Base-by-base conservation (phyloP, 1,140 invertebrate genomes). In the Dreissena rostriformis region DNA sequence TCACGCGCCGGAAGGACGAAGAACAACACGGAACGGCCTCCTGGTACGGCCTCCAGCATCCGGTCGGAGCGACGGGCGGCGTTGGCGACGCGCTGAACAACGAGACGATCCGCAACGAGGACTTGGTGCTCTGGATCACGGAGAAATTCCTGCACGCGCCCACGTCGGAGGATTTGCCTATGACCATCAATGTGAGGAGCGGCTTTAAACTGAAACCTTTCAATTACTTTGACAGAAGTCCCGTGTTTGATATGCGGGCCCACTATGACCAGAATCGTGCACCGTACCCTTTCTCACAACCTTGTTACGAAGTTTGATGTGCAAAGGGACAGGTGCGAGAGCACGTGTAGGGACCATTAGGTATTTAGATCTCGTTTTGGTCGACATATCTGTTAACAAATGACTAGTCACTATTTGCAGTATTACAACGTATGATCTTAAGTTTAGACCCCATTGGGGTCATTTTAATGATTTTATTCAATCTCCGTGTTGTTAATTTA, bases 171-270 rank as follows among this genome's bases (percentile, higher is more conserved):
- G 85, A 86, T 65, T 17, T 86, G 14, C 85, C 85, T 0, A 86
- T 86, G 85, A 86, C 85, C 15, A 12, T 80, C 15, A 65, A 61
- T 1, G 75, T 74, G 0, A 55, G 51, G 2, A 66, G 72, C n/a
- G 81, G 85, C 17, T 86, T 86, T 29, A 70, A 57, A n/a, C 26
- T 86, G 15, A 86, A 86, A 66, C 85, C 85, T n/a, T 86, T 52
- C 24, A 86, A 86, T 71, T 86, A 84, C 53, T 86, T 86, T 74
- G 85, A 86, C 49, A 67, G 65, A 12, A 83, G 74, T 12, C 65
- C 81, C 17, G 66, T 77, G 6, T 86, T 86, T 83, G 85, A 86
- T 61, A 53, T 86, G 14, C 73, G 55, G 28, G 26, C 66, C 8
- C 55, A 77, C 65, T 77, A 63, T 72, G 14, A 26, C 10, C 26